Evolutionary conservation across 37 sponge, comb jelly and placozoan species (phyloP).

Genomic region (Agelas oroides): DNA sequence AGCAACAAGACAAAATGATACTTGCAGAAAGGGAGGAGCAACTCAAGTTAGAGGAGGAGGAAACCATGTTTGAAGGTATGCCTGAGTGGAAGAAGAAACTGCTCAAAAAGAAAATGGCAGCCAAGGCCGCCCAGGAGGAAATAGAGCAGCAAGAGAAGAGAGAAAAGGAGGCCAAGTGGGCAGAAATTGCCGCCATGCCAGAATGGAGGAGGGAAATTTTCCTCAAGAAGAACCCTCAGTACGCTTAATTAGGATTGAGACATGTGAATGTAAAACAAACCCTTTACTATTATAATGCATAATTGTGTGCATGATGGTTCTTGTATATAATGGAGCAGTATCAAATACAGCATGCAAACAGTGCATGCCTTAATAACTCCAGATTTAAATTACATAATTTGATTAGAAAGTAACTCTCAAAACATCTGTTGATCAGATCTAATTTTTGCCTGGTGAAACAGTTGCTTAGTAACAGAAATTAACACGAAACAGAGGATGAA

Average conservation of each 20-base stretch:
- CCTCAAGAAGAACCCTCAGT: slow-evolving; percentile 71
- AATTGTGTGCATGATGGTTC: too few relatives aligned
- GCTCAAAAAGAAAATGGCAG: slow-evolving; percentile 61
- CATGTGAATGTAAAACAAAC: too few relatives aligned
- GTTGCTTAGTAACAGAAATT: too few relatives aligned
- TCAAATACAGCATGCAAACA: too few relatives aligned
- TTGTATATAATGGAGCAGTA: too few relatives aligned
- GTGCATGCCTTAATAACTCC: too few relatives aligned
- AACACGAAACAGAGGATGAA: too few relatives aligned
- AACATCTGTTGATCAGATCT: too few relatives aligned
- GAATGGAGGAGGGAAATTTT: slow-evolving; percentile 84
- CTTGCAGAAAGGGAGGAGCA: neutral
- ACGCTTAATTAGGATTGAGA: neutral
- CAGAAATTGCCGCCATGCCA: slow-evolving; percentile 83
- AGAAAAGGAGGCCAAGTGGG: slow-evolving; percentile 42
- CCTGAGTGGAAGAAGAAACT: slow-evolving; percentile 83
- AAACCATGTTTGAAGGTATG: slow-evolving; percentile 28
- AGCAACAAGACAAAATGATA: slow-evolving; percentile 29
- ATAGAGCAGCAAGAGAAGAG: slow-evolving; percentile 18
- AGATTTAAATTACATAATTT: too few relatives aligned
- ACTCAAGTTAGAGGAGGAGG: slow-evolving; percentile 23
- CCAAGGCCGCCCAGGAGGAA: slow-evolving; percentile 19
- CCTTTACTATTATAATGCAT: too few relatives aligned
- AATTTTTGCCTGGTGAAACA: too few relatives aligned
- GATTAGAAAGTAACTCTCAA: too few relatives aligned